Evolutionary conservation across 2,888 invertebrate genomes (phyloP).

Genomic region (Rhogogaster chlorosoma): DNA sequence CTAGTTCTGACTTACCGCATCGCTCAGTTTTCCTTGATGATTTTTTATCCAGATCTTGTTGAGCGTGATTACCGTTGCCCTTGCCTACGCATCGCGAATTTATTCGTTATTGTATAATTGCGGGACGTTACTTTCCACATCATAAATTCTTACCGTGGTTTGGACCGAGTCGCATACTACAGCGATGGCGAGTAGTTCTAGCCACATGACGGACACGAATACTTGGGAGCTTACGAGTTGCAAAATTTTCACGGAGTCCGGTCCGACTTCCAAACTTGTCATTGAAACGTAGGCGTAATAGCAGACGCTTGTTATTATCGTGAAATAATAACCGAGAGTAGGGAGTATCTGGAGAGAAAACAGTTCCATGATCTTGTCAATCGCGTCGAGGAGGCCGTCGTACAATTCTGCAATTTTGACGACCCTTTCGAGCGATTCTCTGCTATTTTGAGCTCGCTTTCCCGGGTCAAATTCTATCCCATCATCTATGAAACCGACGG

Average conservation of each 20-base stretch:
- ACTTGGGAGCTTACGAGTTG: background rate
- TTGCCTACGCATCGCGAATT: background rate
- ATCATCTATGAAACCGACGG: too few relatives aligned
- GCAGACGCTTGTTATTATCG: background rate
- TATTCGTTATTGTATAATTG: too few relatives aligned
- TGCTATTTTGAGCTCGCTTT: background rate
- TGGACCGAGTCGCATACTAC: background rate
- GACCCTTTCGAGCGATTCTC: background rate
- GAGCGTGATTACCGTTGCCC: background rate
- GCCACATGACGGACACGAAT: background rate
- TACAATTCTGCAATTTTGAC: background rate
- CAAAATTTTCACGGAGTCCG: background rate
- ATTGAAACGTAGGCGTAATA: background rate
- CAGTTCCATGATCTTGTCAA: background rate
- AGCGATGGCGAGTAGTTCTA: slow-evolving; percentile 11
- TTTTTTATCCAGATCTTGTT: background rate
- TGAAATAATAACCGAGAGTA: background rate
- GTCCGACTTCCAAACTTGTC: background rate
- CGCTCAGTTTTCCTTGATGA: background rate
- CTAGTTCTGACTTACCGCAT: background rate
- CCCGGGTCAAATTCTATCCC: too few relatives aligned
- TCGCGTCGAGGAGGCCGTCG: background rate
- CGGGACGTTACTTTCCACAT: background rate
- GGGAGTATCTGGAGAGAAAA: background rate
- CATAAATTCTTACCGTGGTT: background rate